phyloP scores from a whole-genome alignment of 2,888 invertebrate species.

The Tipula helvola region DNA sequence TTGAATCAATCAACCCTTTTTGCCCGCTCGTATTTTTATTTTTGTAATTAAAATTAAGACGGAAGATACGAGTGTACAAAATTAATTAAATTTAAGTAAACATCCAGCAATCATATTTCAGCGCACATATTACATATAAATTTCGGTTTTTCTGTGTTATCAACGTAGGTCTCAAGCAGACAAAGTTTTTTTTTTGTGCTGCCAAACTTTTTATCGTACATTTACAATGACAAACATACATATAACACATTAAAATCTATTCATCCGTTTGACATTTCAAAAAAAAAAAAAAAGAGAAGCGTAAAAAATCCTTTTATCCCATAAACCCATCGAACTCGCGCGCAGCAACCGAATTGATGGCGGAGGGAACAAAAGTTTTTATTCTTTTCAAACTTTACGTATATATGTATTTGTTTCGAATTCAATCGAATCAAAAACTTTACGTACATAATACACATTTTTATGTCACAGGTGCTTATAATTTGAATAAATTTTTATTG shows the following conservation, averaged over 20 bases:
- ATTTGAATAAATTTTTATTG: not conserved
- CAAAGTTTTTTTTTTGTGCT: not conserved
- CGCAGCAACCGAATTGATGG: not conserved
- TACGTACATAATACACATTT: not conserved
- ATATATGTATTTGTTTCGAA: not conserved
- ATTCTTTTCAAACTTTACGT: not conserved
- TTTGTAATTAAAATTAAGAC: not conserved
- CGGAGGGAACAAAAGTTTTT: not conserved
- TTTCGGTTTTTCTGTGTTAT: not conserved
- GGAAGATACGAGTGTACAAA: not conserved
- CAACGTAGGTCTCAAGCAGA: not conserved
- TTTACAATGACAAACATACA: not conserved
- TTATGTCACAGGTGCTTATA: not conserved
- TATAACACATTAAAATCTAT: not conserved
- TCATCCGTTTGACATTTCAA: not conserved
- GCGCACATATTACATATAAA: not conserved
- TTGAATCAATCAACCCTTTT: conserved; percentile 10
- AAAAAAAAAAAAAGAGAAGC: not conserved
- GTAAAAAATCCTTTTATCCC: not conserved
- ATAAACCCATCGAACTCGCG: not conserved
- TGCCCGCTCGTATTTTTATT: not conserved
- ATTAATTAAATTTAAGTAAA: not conserved
- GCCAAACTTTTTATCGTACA: not conserved
- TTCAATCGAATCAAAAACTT: not conserved
- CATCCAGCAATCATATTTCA: not conserved